These are phyloP conservation scores for Rhagonycha fulva DNA, from an alignment of 2,888 invertebrate genomes.

Conservation along the genomic window DNA sequence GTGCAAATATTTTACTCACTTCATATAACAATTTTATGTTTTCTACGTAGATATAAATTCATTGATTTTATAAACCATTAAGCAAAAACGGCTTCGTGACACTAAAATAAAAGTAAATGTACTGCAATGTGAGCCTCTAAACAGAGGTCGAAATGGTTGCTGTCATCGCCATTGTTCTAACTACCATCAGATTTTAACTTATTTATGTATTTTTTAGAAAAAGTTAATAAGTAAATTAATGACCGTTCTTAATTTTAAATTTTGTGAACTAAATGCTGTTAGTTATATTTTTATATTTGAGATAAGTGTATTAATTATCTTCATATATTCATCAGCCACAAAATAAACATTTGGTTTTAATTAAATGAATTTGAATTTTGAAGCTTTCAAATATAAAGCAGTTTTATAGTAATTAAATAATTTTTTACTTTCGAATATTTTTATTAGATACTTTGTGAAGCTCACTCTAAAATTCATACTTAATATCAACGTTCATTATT, in stretches of 20 bases:
- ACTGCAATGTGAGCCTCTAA: slow-evolving; percentile 42
- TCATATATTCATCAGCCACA: not conserved
- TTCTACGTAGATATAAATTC: slow-evolving; percentile 42
- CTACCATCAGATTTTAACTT: not conserved
- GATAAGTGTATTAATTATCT: not conserved
- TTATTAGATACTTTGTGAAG: not conserved
- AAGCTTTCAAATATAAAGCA: not conserved
- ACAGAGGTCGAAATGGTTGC: slow-evolving; percentile 36
- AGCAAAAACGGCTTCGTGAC: slow-evolving; percentile 43
- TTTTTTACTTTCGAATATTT: not conserved
- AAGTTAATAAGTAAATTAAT: not conserved
- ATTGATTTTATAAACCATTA: slow-evolving; percentile 47
- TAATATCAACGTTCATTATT: not conserved
- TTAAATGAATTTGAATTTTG: not conserved
- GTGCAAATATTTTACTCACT: slow-evolving; percentile 22
- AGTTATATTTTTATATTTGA: not conserved
- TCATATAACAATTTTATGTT: slow-evolving; percentile 37
- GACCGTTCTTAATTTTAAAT: not conserved
- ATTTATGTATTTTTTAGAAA: not conserved
- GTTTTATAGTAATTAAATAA: not conserved
- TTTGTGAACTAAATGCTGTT: not conserved
- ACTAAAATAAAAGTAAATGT: slow-evolving; percentile 48
- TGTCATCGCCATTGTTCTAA: slow-evolving; percentile 21
- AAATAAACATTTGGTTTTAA: not conserved
- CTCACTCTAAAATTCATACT: not conserved